Evolutionary conservation across 2,797 vertebrate genomes (phyloP), one percentile per base, ranked within the genome.

Genomic region (Oryzias sinensis): DNA sequence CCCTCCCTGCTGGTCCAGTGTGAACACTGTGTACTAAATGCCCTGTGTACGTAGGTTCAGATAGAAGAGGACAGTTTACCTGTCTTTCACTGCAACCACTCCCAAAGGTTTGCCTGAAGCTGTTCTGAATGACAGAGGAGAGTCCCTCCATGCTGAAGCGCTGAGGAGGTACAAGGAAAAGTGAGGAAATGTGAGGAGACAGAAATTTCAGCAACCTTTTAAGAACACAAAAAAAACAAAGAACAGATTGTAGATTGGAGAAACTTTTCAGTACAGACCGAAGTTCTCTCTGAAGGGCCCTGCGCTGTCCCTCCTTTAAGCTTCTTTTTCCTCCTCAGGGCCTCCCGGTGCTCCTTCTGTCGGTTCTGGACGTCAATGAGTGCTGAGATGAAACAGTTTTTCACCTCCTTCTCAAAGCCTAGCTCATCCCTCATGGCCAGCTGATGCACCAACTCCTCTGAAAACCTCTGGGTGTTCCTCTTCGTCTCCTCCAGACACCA

Each of bases 111-210:
- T 98, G 95, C 76, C 95, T 93, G 88, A 99, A 94, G 89, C 97
- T 93, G 92, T 94, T 95, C 86, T 99, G 97, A 93, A 99, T 95
- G 87, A 95, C 95, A 89, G 94, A 91, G 84, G 97, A 98, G 88
- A 99, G 92, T 74, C 95, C 95, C 90, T 95, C 96, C 95, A 99
- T 89, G 92, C 96, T 98, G 95, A 99, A 98, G 87, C 94, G 96
- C 97, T 98, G 93, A 67, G 88, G 88, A 83, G 83, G 87, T 80
- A 91, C 82, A 86, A 86, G 77, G 66, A 41, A 33, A 65, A 75
- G 72, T 2, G 88, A 58, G 65, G 57, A 58, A 11, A 42, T 14
- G 22, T 5, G 15, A 41, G 42, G 43, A 1, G 22, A 59, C n/a
- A 41, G 5, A 17, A 24, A 54, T 33, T 41, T 49, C 4, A 3